Conservation (phyloP, 2,113 vertebrate species). For the Catharus bicknelli region DNA sequence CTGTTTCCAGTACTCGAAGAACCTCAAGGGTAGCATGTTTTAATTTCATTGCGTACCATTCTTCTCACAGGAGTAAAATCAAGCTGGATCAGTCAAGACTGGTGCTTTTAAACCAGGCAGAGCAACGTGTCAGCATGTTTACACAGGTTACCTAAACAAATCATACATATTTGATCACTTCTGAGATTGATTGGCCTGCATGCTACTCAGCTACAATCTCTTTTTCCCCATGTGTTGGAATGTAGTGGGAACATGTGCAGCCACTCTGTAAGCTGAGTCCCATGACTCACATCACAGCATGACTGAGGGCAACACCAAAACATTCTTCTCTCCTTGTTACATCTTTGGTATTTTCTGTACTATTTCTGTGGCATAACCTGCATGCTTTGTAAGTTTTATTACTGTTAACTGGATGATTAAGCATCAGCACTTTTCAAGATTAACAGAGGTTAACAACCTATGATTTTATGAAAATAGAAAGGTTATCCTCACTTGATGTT, state of each 20-base stretch:
- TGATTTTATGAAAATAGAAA: not conserved
- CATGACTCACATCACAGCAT: constrained; percentile 66
- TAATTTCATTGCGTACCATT: constrained; percentile 67
- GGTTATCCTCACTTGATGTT: not conserved
- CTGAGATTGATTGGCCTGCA: constrained; percentile 75
- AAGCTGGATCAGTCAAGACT: constrained; percentile 75
- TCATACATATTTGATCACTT: constrained; percentile 67
- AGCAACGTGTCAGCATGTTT: constrained; percentile 74
- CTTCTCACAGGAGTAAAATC: constrained; percentile 81
- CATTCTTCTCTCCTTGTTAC: constrained; percentile 40
- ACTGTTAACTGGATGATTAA: constrained; percentile 33
- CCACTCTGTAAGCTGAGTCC: constrained; percentile 44
- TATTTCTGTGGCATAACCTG: constrained; percentile 54
- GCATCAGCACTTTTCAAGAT: not conserved
- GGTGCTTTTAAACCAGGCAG: constrained; percentile 80
- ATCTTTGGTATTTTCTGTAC: constrained; percentile 43
- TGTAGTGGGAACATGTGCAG: constrained; percentile 49
- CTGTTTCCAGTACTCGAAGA: constrained; percentile 29
- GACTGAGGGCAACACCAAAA: constrained; percentile 37
- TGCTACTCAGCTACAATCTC: constrained; percentile 69
- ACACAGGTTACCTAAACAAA: constrained; percentile 77
- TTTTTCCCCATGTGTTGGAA: constrained; percentile 72
- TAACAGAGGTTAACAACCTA: not conserved
- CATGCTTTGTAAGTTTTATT: constrained; percentile 60
- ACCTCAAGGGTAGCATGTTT: not conserved